Percentiles rank a stretch among this genome's conserved stretches.
Evolutionary conservation across 1,140 invertebrate genomes (phyloP).

Genomic region (Prorops nasuta): DNA sequence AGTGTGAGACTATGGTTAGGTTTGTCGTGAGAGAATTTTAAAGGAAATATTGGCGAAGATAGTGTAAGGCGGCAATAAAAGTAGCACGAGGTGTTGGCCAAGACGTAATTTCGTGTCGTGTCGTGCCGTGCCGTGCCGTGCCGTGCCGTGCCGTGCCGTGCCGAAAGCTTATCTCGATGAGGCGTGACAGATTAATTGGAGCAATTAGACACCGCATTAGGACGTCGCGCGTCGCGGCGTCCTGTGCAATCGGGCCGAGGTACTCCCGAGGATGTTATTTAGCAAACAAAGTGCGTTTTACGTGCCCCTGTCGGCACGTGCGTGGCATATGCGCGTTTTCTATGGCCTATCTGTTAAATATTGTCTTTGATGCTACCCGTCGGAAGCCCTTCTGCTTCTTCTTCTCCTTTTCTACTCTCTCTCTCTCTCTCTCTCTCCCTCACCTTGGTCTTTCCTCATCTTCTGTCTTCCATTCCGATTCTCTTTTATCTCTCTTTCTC

Average conservation of each 20-base stretch:
- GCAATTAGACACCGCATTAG: conserved; percentile 23
- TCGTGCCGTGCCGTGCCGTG: too few relatives aligned
- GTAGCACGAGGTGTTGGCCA: too few relatives aligned
- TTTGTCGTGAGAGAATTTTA: too few relatives aligned
- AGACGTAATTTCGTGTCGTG: too few relatives aligned
- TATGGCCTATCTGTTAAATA: conserved; percentile 42
- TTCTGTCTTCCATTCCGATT: background rate
- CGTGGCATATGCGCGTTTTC: conserved; percentile 42
- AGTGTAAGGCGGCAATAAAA: too few relatives aligned
- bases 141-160: too few relatives aligned
- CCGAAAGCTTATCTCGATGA: conserved; percentile 1
- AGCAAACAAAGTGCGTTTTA: conserved; percentile 48
- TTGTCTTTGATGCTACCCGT: conserved; percentile 54
- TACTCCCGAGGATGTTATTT: conserved; percentile 42
- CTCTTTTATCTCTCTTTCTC: background rate
- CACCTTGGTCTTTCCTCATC: background rate
- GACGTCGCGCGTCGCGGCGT: conserved; percentile 14
- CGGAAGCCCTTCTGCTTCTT: conserved; percentile 39
- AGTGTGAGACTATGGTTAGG: too few relatives aligned
- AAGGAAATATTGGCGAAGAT: too few relatives aligned
- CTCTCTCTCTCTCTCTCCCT: conserved; percentile 1
- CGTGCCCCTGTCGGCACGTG: conserved; percentile 44
- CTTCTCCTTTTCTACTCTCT: conserved; percentile 12
- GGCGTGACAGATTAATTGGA: conserved; percentile 21
- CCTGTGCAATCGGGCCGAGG: conserved; percentile 21